Conservation (phyloP, 2,888 invertebrate genomes). For the Pammene aurita region DNA sequence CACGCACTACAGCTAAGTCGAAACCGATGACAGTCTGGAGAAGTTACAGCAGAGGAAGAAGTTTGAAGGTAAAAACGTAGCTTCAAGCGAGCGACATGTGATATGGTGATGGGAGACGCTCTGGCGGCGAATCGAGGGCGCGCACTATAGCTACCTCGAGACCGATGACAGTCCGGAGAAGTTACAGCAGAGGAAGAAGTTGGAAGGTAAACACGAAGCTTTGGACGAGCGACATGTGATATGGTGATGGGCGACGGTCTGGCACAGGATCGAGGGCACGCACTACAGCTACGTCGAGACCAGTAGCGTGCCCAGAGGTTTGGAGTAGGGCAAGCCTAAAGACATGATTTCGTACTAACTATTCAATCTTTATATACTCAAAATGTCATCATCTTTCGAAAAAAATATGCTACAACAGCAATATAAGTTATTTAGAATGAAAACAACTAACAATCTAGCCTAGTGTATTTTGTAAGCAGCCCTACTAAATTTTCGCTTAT, state of each 20-base stretch:
- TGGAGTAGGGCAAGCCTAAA: too few relatives aligned
- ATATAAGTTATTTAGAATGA: too few relatives aligned
- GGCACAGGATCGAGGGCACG: slow-evolving; percentile 88
- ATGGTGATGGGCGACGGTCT: slow-evolving; percentile 85
- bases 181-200: slow-evolving; percentile 88
- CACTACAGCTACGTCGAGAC: slow-evolving; percentile 91
- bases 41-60: slow-evolving; percentile 90
- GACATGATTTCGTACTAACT: too few relatives aligned
- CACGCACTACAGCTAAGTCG: slow-evolving; percentile 90
- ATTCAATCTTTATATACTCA: too few relatives aligned
- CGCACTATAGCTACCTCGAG: slow-evolving; percentile 91
- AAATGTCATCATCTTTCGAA: too few relatives aligned
- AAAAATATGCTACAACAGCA: too few relatives aligned
- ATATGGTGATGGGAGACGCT: slow-evolving; percentile 85
- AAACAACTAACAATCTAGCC: too few relatives aligned
- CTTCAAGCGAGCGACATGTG: slow-evolving; percentile 62
- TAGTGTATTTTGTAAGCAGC: too few relatives aligned
- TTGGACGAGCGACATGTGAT: slow-evolving; percentile 66
- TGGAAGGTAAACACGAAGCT: slow-evolving; percentile 85
- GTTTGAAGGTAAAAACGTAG: slow-evolving; percentile 85
- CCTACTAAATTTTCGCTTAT: too few relatives aligned
- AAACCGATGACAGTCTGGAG: slow-evolving; percentile 90
- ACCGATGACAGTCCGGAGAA: slow-evolving; percentile 91
- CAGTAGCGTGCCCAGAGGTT: too few relatives aligned
- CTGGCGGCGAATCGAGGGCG: slow-evolving; percentile 88